phyloP scores from a whole-genome alignment of 2,797 vertebrate genomes.

The Macropodus opercularis region DNA sequence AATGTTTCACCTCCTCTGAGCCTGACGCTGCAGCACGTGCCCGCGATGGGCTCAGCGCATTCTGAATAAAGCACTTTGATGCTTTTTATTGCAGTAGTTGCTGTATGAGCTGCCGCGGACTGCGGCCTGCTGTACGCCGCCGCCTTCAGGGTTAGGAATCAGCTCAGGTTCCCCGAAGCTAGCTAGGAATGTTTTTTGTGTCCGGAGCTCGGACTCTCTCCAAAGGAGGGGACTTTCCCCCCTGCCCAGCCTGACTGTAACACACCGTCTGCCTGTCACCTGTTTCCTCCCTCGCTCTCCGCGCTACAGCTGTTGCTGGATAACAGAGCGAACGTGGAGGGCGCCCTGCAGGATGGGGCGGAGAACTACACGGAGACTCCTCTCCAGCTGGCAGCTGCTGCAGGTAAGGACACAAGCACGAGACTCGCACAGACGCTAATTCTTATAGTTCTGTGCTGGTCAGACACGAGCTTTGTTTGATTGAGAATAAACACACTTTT shows the following conservation, averaged over 20 bases:
- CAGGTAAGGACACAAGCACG: slow-evolving; percentile 69
- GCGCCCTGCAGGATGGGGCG: slow-evolving; percentile 80
- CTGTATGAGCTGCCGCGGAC: slow-evolving; percentile 33
- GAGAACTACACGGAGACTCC: slow-evolving; percentile 87
- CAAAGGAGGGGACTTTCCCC: slow-evolving; percentile 27
- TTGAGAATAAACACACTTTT: no score
- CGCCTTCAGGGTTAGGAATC: slow-evolving; percentile 36
- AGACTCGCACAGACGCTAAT: no score
- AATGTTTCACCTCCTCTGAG: slow-evolving; percentile 8
- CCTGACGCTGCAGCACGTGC: slow-evolving; percentile 10
- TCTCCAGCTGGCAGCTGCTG: slow-evolving; percentile 84
- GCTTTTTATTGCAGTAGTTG: slow-evolving; percentile 21
- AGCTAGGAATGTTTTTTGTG: slow-evolving; percentile 35
- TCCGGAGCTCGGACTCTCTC: slow-evolving; percentile 23
- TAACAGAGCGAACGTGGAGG: slow-evolving; percentile 82
- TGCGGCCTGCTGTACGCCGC: slow-evolving; percentile 42
- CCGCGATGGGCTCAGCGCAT: no score
- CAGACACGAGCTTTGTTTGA: no score
- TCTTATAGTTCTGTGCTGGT: no score
- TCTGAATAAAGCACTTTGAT: no score
- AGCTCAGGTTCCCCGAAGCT: slow-evolving; percentile 23
- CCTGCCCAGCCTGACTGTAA: slow-evolving; percentile 45
- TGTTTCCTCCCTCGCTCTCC: slow-evolving; percentile 18
- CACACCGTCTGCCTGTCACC: slow-evolving; percentile 32
- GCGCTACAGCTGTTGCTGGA: slow-evolving; percentile 81